Conservation (phyloP, 1,140 invertebrate genomes). For the Leucophenga varia region DNA sequence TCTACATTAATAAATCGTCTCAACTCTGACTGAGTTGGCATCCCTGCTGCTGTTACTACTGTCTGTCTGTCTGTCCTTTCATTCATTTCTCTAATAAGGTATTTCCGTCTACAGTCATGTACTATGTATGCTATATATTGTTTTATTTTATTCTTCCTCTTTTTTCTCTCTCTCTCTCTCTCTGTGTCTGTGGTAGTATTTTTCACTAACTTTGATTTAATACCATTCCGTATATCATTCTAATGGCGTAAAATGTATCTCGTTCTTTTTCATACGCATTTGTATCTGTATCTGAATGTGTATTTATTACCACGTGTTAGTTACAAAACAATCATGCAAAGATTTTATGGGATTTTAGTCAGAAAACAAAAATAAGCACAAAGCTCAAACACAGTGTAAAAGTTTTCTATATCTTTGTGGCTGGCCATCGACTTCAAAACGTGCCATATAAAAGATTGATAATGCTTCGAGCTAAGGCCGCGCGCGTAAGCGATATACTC, state of each 20-base stretch:
- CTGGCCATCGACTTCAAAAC: not conserved
- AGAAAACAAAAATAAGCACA: no score
- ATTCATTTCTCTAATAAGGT: no score
- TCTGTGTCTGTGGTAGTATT: no score
- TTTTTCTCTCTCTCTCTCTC: no score
- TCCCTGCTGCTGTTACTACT: not conserved
- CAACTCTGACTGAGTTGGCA: not conserved
- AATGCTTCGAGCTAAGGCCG: no score
- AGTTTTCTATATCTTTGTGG: no score
- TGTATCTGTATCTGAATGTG: no score
- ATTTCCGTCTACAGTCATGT: constrained; percentile 18
- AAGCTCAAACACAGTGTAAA: not conserved
- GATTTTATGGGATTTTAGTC: constrained; percentile 31
- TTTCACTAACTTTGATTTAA: constrained; percentile 54
- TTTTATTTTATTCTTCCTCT: no score
- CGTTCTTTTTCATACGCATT: no score
- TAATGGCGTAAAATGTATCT: constrained; percentile 30
- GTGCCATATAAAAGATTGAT: not conserved
- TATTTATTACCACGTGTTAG: constrained; percentile 19
- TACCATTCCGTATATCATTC: constrained; percentile 47
- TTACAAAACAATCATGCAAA: constrained; percentile 43
- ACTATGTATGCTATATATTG: no score
- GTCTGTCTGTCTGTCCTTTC: no score
- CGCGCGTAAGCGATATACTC: not conserved
- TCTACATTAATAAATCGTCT: constrained; percentile 49